phyloP scores from a whole-genome alignment of 2,888 invertebrate species.

The Netelia melanura region DNA sequence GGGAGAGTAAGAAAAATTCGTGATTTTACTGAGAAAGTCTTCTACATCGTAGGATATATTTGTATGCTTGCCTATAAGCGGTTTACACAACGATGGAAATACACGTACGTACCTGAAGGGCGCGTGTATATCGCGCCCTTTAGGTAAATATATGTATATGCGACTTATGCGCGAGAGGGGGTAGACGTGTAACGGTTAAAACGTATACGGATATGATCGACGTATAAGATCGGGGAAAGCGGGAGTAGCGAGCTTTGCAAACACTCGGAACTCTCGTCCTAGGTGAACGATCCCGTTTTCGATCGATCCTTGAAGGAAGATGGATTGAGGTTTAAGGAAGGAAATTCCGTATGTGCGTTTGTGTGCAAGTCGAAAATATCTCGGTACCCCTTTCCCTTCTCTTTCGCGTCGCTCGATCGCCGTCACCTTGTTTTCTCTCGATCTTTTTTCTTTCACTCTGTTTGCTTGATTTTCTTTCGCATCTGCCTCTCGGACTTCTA shows the following conservation, averaged over 20 bases:
- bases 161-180: too few species aligned
- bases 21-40: too few species aligned
- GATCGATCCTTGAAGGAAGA: slow-evolving; percentile 24
- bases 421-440: slow-evolving; percentile 6
- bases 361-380: slow-evolving; percentile 18
- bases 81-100: too few species aligned
- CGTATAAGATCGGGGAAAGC: background rate
- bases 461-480: background rate
- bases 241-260: background rate
- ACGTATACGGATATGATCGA: background rate
- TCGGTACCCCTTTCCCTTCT: slow-evolving; percentile 1
- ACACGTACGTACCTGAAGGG: too few species aligned
- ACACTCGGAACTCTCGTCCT: background rate
- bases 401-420: background rate
- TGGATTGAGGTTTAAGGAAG: slow-evolving; percentile 10
- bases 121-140: too few species aligned
- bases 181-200: too few species aligned
- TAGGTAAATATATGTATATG: too few species aligned
- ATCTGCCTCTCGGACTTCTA: background rate
- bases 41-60: too few species aligned
- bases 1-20: too few species aligned
- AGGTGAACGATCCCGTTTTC: slow-evolving; percentile 31
- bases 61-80: too few species aligned
- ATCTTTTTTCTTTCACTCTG: background rate
- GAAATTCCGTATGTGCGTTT: background rate